Evolutionary conservation across 2,797 vertebrate species (phyloP), one percentile per base, ranked within the genome.

Genomic region (Stomatorhinus walkeri): DNA sequence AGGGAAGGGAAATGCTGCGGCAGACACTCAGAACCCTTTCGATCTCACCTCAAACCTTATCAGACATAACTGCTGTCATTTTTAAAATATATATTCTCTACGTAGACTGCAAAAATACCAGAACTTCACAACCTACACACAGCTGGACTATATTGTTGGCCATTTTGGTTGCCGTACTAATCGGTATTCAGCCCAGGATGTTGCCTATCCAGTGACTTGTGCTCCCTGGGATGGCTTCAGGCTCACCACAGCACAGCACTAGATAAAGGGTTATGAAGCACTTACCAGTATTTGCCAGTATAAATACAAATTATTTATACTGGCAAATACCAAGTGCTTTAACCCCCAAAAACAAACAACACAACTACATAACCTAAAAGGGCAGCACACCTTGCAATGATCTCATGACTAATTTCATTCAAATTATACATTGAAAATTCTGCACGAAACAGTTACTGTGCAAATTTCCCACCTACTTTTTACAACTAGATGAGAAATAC

Each of bases 21-120:
- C 54, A 64, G 22, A 84, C 72, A 89, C 54, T 22, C 84, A 49
- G 88, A 52, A 54, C 87, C 84, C n/a, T 88, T 87, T 87, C 87
- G 36, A 83, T 90, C 68, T 76, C 46, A 49, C 79, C 89, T 91
- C 83, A 87, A 89, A 90, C 90, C 54, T 89, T 49, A 64, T 79
- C 76, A 85, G 72, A 90, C 52, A 89, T 40, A 87, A 85, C 88
- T 43, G 54, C 36, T 64, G 36, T 24, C 40, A 87, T 43, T 61
- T 87, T 43, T 87, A 22, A 22, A n/a, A 87, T 19, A 48, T 12
- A 10, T 4, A 46, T 61, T 87, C 40, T 61, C 56, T 87, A 2
- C 4, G 36, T 8, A 4, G 12, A 40, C 81, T 24, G 22, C 46
- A 76, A 76, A 76, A 76, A 76, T 19, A 76, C 12, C 68, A 43